Evolutionary conservation across 1,140 invertebrate genomes (phyloP).

Genomic region (Drosophila kohkoa): DNA sequence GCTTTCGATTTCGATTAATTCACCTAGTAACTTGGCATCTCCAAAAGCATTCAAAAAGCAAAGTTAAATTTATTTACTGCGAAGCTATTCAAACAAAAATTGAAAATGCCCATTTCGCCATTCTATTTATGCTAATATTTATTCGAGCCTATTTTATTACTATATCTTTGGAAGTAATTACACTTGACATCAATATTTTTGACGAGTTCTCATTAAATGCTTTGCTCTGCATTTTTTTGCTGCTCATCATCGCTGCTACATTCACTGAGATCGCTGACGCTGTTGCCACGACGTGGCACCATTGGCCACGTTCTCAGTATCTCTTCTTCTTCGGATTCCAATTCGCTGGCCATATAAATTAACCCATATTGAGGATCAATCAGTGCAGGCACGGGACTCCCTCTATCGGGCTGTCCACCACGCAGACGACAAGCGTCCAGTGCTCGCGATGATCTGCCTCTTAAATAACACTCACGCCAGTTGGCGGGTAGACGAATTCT

Average conservation of each 20-base stretch:
- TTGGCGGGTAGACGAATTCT: neutral
- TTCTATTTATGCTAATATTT: neutral
- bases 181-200: no score
- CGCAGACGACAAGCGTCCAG: neutral
- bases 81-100: no score
- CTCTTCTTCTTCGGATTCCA: constrained; percentile 6
- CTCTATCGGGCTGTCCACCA: neutral
- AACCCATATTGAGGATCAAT: constrained; percentile 12
- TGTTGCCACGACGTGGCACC: constrained; percentile 56
- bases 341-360: constrained; percentile 1
- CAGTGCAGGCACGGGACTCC: neutral
- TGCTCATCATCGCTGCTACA: constrained; percentile 52
- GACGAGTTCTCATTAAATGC: no score
- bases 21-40: no score
- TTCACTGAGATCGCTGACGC: constrained; percentile 63
- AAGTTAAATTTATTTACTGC: no score
- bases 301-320: neutral
- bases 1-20: neutral
- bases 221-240: neutral
- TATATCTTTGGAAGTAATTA: neutral
- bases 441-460: no score
- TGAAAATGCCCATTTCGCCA: no score
- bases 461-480: constrained; percentile 3
- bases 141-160: neutral
- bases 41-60: no score